phyloP scores from a whole-genome alignment of 1,140 invertebrate species.

The Ganaspis sp. region DNA sequence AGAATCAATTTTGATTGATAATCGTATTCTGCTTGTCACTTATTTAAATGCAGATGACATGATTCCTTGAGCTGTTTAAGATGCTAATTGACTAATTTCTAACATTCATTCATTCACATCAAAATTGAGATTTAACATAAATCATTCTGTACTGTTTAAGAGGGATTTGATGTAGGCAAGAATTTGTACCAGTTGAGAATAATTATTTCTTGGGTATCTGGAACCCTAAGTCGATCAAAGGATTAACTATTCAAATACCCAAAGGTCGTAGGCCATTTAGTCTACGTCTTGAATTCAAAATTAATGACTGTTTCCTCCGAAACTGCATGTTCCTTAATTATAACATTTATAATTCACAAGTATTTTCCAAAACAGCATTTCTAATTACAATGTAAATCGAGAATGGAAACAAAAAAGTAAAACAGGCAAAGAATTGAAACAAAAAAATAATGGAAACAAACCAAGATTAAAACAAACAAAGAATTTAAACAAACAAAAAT shows the following conservation, averaged over 20 bases:
- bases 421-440: no score
- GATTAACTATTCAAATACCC: slow-evolving; percentile 3
- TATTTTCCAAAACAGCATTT: not conserved
- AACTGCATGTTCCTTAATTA: not conserved
- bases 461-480: no score
- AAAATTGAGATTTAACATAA: not conserved
- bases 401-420: not conserved
- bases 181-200: not conserved
- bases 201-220: not conserved
- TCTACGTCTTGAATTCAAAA: not conserved
- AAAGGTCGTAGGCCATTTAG: slow-evolving; percentile 5
- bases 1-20: not conserved
- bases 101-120: not conserved
- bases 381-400: not conserved
- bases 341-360: not conserved
- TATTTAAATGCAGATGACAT: slow-evolving; percentile 20
- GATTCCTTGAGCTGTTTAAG: not conserved
- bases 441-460: no score
- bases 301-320: not conserved
- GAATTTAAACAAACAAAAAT: no score
- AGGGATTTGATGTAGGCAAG: not conserved
- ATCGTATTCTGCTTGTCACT: not conserved
- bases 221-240: not conserved
- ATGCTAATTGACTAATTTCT: not conserved
- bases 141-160: slow-evolving; percentile 10